phyloP scores from a whole-genome alignment of 1,140 invertebrate genomes.

The Drosophila insularis region DNA sequence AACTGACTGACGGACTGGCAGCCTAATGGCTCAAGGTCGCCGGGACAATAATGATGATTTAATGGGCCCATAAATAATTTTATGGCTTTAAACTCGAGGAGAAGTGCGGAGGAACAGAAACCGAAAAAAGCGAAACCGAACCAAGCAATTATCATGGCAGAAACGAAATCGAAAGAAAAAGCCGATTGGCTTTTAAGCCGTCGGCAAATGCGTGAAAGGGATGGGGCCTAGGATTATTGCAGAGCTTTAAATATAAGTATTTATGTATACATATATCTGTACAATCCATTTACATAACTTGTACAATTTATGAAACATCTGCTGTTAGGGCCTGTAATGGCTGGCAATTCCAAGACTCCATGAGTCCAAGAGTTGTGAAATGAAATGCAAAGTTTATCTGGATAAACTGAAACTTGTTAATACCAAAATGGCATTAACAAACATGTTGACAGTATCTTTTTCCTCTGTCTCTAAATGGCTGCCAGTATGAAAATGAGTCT shows the following conservation, averaged over 20 bases:
- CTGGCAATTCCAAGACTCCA: slow-evolving; percentile 26
- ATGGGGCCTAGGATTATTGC: background rate
- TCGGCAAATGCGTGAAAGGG: background rate
- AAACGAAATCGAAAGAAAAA: slow-evolving; percentile 21
- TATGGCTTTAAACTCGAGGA: slow-evolving; percentile 63
- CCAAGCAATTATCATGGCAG: slow-evolving; percentile 5
- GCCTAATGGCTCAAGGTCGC: slow-evolving; percentile 72
- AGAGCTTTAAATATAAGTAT: background rate
- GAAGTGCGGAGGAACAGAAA: background rate
- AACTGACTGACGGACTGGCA: slow-evolving; percentile 19
- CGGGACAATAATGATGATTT: slow-evolving; percentile 80
- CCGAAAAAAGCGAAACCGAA: slow-evolving; percentile 25
- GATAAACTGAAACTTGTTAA: slow-evolving; percentile 66
- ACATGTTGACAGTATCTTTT: slow-evolving; percentile 73
- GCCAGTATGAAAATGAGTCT: slow-evolving; percentile 52
- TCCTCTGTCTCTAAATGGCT: slow-evolving; percentile 22
- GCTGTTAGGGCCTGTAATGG: background rate
- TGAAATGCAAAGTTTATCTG: slow-evolving; percentile 80
- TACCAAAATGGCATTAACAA: slow-evolving; percentile 75
- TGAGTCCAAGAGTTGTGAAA: slow-evolving; percentile 43
- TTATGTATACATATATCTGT: background rate
- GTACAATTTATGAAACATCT: slow-evolving; percentile 22
- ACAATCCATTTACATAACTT: slow-evolving; percentile 35
- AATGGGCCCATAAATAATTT: slow-evolving; percentile 80
- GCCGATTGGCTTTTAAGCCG: background rate